Percentiles rank a stretch among this genome's conserved stretches.
These are phyloP conservation scores for Merodon equestris DNA, from an alignment of 2,888 invertebrate genomes.

Conservation along the genomic window DNA sequence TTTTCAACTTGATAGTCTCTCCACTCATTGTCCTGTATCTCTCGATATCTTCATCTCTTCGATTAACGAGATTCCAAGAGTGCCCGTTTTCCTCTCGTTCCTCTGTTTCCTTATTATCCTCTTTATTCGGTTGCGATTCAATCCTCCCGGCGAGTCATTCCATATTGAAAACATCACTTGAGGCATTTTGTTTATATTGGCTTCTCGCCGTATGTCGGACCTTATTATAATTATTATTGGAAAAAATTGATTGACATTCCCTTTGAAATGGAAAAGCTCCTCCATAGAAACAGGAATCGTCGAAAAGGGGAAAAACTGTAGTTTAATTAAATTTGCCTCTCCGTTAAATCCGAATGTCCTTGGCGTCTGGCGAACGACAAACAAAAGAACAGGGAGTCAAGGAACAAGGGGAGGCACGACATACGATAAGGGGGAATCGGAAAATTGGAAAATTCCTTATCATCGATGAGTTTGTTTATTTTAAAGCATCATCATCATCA, in stretches of 20 bases:
- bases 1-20: too few relatives aligned
- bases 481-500: conserved; percentile 60
- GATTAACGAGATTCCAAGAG: too few relatives aligned
- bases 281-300: conserved; percentile 15
- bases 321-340: conserved; percentile 66
- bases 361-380: conserved; percentile 13
- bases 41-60: too few relatives aligned
- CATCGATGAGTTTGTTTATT: conserved; percentile 58
- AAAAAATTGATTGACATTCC: conserved; percentile 65
- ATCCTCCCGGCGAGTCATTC: neutral
- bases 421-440: conserved; percentile 42
- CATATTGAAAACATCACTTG: conserved; percentile 26
- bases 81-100: too few relatives aligned
- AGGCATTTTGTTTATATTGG: conserved; percentile 49
- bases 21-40: too few relatives aligned
- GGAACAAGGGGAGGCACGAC: neutral
- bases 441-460: conserved; percentile 64
- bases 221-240: conserved; percentile 62
- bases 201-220: conserved; percentile 35
- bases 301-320: conserved; percentile 39
- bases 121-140: too few relatives aligned
- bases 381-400: neutral
- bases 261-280: conserved; percentile 29
- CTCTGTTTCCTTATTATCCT: too few relatives aligned
- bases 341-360: conserved; percentile 57